phyloP scores from a whole-genome alignment of 2,888 invertebrate species.

The Galerucella calmariensis region DNA sequence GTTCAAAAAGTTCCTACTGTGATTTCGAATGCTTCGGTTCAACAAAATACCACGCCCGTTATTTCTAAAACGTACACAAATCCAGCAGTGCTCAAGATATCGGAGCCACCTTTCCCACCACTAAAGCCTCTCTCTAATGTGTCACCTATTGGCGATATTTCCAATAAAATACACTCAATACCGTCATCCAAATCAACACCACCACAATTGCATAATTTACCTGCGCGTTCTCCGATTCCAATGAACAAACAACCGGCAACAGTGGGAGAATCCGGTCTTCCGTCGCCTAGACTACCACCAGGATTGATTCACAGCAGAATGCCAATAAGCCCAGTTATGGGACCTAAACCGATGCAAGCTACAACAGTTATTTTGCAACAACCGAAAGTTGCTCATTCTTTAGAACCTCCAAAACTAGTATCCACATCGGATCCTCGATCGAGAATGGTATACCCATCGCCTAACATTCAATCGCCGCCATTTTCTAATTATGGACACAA shows the following conservation, averaged over 20 bases:
- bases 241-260: constrained; percentile 47
- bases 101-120: constrained; percentile 49
- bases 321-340: constrained; percentile 71
- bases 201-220: constrained; percentile 54
- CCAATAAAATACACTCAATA: constrained; percentile 41
- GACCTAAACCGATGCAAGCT: constrained; percentile 69
- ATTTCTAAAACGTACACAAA: constrained; percentile 41
- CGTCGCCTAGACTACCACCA: constrained; percentile 43
- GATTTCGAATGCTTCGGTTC: constrained; percentile 28
- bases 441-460: constrained; percentile 61
- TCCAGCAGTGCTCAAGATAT: constrained; percentile 51
- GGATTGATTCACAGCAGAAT: constrained; percentile 65
- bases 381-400: constrained; percentile 57
- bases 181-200: constrained; percentile 43
- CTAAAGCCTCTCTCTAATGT: constrained; percentile 50
- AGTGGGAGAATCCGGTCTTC: constrained; percentile 39
- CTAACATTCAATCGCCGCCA: constrained; percentile 47
- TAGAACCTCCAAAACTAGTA: constrained; percentile 58
- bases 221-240: constrained; percentile 53
- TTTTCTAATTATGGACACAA: constrained; percentile 50
- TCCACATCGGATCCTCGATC: constrained; percentile 56
- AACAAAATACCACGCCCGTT: constrained; percentile 36
- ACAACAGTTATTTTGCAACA: constrained; percentile 65
- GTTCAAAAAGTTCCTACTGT: constrained; percentile 29
- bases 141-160: constrained; percentile 43